phyloP scores from a whole-genome alignment of 2,797 vertebrate species.

The Sebastolobus altivelis region DNA sequence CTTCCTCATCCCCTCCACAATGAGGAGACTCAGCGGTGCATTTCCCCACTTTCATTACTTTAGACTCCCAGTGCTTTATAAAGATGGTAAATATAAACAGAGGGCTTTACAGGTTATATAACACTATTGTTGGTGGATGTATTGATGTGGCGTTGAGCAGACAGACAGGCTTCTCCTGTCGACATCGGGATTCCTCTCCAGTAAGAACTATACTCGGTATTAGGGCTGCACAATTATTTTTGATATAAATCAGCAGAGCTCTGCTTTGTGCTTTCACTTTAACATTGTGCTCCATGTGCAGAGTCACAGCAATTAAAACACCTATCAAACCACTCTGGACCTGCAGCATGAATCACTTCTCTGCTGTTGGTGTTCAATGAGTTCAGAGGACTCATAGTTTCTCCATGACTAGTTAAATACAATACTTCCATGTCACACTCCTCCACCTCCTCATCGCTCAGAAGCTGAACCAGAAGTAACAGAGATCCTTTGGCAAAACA shows the following conservation, averaged over 20 bases:
- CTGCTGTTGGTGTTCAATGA: background rate
- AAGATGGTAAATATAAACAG: background rate
- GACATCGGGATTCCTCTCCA: background rate
- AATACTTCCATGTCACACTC: background rate
- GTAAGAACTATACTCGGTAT: background rate
- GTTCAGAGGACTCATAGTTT: background rate
- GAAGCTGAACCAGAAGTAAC: background rate
- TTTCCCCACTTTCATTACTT: conserved; percentile 49
- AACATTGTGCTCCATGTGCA: no score
- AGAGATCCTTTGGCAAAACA: background rate
- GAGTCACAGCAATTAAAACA: background rate
- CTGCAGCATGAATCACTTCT: background rate
- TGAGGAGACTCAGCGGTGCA: conserved; percentile 33
- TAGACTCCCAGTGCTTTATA: background rate
- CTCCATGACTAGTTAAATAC: background rate
- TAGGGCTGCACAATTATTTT: no score
- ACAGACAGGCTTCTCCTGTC: no score
- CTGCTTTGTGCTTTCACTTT: no score
- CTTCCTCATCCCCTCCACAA: conserved; percentile 63
- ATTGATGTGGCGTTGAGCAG: background rate
- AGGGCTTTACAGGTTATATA: background rate
- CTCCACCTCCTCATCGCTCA: background rate
- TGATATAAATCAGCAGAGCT: no score
- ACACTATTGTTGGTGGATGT: background rate
- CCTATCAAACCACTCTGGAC: background rate